Base-by-base conservation (phyloP, 1,140 invertebrate genomes). In the Venustaconcha ellipsiformis region DNA sequence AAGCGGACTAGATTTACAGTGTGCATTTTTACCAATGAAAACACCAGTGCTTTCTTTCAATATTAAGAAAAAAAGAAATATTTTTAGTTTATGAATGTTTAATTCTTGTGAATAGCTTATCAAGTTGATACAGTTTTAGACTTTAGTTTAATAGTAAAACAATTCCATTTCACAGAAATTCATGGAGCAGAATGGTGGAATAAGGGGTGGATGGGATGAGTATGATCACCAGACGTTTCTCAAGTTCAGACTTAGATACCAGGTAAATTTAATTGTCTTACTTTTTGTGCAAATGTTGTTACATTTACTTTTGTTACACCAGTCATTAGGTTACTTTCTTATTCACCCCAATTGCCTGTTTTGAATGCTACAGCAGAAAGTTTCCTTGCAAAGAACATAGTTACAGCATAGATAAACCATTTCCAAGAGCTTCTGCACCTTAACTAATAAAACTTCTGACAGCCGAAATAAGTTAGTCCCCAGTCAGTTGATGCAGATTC, bases 141-240 rank as follows among this genome's bases (percentile, higher is more conserved):
- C 26, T 66, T 37, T 48, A 48, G 11, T 48, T 11, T 48, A 11
- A 48, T 48, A 48, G 37, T 48, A 11, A 48, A 48, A 48, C 6
- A 6, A 6, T 60, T 68, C 0, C 66, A 30, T 70, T 83, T 85
- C 26, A 72, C 77, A 90, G 89, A 89, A 86, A 86, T 90, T 90
- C 82, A 65, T 90, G 17, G 81, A 86, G 56, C 82, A 88, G 68
- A 87, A 82, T 72, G 88, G 88, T 70, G 89, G 89, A 13, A 72
- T 82, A 48, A 79, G 84, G 74, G 88, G 88, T 65, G 89, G 88
- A 14, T 90, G 89, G 89, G 89, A 90, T 80, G 89, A 90, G 69
- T 88, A 89, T 81, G 89, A 90, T 74, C 89, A 90, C 79, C 82
- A 85, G 20, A 89, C 88, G 59, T 90, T 90, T 71, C 74, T 90